Base-by-base conservation (phyloP, 2,888 invertebrate genomes). In the Drosophila subsilvestris region DNA sequence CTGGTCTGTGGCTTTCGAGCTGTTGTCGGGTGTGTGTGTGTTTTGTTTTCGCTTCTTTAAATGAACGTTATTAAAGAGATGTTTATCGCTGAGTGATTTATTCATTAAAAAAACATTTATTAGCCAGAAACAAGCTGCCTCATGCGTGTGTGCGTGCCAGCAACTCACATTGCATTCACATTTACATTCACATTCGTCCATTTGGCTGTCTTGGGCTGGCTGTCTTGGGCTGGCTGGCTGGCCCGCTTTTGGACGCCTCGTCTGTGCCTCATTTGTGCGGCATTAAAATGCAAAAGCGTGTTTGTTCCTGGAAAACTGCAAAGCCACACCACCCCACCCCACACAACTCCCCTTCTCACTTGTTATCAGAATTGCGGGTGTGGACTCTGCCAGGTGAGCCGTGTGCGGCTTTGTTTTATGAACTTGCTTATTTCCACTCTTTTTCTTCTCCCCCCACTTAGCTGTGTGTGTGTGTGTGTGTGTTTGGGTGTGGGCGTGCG, bases 41-140 rank as follows among this genome's bases (percentile, higher is more conserved):
- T 86, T 85, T 85, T 85, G 88, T 88, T 84, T 82, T 83, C 78
- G 79, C 66, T 78, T 81, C 89, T 89, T 90, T 90, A 90, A 90
- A 89, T 90, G 90, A 86, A 89, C 89, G 88, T 90, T 90, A 91
- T 90, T 91, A 91, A 91, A 88, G 87, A 90, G 91, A 91, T 91
- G 88, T 80, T 91, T 91, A 91, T 91, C 91, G 79, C 82, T 82
- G 90, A 90, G 90, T 91, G 91, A 91, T 91, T 91, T 91, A 91
- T 91, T 91, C 91, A 91, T 91, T 91, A 91, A 90, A 86, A 90
- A 89, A 88, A 85, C 91, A 91, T 91, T 90, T 90, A 91, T 91
- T 91, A 91, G 86, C 85, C 79, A 82, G 82, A 86, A 89, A 90
- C 89, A 85, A 83, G 82, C 9, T 8, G 50, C 37, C 22, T 45